A percentile compares a stretch with the other conserved stretches of the same genome.
phyloP scores from a whole-genome alignment of 2,113 vertebrate genomes.

The Microtus montanus region DNA sequence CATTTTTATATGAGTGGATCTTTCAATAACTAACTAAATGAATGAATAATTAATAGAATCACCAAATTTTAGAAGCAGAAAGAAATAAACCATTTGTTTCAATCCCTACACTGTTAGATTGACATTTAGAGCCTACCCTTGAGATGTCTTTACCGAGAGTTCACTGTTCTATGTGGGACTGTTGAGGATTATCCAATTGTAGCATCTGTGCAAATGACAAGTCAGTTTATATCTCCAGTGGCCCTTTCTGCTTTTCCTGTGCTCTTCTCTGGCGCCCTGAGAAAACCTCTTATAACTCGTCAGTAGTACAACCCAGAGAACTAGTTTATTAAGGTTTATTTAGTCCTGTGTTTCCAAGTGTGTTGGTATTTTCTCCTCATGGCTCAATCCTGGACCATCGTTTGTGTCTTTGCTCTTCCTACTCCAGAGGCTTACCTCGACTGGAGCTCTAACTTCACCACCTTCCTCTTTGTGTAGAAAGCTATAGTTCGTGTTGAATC shows the following conservation, averaged over 20 bases:
- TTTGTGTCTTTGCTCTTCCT: conserved; percentile 79
- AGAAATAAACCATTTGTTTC: not conserved
- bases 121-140: not conserved
- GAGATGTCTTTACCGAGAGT: not conserved
- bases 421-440: conserved; percentile 78
- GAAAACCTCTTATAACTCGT: not conserved
- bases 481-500: conserved; percentile 83
- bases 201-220: not conserved
- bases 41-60: not conserved
- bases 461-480: conserved; percentile 84
- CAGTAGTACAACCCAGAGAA: not conserved
- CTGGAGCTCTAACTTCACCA: conserved; percentile 76
- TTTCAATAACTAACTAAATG: conserved; percentile 26
- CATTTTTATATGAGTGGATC: not conserved
- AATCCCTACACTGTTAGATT: not conserved
- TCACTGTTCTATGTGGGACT: not conserved
- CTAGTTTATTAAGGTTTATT: not conserved
- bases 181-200: not conserved
- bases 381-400: conserved; percentile 63
- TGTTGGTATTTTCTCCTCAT: conserved; percentile 71
- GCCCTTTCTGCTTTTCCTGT: not conserved
- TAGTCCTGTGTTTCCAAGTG: conserved; percentile 45
- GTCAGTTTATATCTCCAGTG: not conserved
- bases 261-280: not conserved
- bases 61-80: conserved; percentile 15